phyloP scores from a whole-genome alignment of 2,888 invertebrate genomes.

The Sisyra nigra region DNA sequence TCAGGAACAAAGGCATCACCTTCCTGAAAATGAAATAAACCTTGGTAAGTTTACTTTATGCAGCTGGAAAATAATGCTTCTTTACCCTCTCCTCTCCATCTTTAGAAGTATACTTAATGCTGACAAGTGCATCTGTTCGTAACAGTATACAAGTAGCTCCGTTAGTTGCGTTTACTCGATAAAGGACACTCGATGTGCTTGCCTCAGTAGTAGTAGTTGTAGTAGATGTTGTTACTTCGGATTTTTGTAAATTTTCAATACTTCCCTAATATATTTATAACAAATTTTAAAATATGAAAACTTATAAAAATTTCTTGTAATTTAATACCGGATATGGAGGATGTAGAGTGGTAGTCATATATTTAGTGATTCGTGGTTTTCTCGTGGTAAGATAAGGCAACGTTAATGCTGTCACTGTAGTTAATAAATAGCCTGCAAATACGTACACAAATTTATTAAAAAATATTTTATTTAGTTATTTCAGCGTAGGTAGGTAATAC shows the following conservation, averaged over 20 bases:
- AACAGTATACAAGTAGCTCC: slow-evolving; percentile 67
- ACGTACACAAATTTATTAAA: neutral
- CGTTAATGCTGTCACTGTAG: slow-evolving; percentile 10
- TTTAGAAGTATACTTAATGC: slow-evolving; percentile 52
- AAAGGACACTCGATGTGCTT: slow-evolving; percentile 27
- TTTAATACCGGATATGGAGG: slow-evolving; percentile 5
- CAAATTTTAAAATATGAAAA: neutral
- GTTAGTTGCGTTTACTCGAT: slow-evolving; percentile 48
- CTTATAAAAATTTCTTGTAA: neutral
- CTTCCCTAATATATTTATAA: slow-evolving; percentile 5
- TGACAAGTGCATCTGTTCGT: slow-evolving; percentile 58
- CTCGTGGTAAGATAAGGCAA: slow-evolving; percentile 20
- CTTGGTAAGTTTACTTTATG: neutral
- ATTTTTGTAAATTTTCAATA: slow-evolving; percentile 17
- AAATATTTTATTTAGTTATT: no score
- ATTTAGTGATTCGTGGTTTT: slow-evolving; percentile 47
- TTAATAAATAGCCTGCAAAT: slow-evolving; percentile 3
- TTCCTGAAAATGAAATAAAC: slow-evolving; percentile 31
- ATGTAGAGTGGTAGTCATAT: slow-evolving; percentile 33
- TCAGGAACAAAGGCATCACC: slow-evolving; percentile 63
- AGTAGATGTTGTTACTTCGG: slow-evolving; percentile 26
- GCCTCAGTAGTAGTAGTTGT: slow-evolving; percentile 23
- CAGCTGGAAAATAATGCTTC: neutral
- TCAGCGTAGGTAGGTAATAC: no score
- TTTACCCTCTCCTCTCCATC: slow-evolving; percentile 38